phyloP scores from a whole-genome alignment of 2,113 vertebrate genomes.

The Smithornis capensis region DNA sequence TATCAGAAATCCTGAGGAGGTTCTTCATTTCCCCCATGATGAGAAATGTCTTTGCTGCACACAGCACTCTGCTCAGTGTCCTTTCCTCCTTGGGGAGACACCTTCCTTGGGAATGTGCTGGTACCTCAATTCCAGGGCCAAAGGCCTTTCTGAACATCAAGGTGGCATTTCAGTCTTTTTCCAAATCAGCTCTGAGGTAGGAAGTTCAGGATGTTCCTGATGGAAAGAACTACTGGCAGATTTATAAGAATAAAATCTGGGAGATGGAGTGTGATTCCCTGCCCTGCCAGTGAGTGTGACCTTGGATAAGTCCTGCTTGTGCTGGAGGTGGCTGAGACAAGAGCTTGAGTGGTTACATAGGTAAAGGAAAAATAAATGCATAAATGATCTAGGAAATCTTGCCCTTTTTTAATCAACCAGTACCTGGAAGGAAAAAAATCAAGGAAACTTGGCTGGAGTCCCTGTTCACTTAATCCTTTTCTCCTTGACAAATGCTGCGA shows the following conservation, averaged over 20 bases:
- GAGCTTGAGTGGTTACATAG: neutral
- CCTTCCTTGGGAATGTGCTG: neutral
- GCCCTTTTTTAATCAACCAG: neutral
- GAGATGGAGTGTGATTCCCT: neutral
- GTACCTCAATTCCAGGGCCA: neutral
- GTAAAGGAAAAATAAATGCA: neutral
- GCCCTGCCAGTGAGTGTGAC: neutral
- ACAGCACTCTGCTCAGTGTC: neutral
- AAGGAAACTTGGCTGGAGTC: slow-evolving; percentile 21
- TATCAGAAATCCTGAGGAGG: neutral
- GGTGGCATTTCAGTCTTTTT: neutral
- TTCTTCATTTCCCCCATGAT: neutral
- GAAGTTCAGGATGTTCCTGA: neutral
- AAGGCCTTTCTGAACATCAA: neutral
- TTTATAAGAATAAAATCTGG: neutral
- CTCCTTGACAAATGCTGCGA: slow-evolving; percentile 50
- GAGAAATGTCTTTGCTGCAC: neutral
- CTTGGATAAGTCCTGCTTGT: neutral
- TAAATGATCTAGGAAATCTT: neutral
- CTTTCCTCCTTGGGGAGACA: neutral
- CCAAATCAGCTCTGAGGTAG: neutral
- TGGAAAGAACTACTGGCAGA: neutral
- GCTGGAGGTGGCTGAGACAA: neutral
- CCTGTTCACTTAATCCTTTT: slow-evolving; percentile 32
- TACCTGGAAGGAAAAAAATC: neutral